Evolutionary conservation across 2,113 vertebrate genomes (phyloP).

Genomic region (Echinops telfairi): DNA sequence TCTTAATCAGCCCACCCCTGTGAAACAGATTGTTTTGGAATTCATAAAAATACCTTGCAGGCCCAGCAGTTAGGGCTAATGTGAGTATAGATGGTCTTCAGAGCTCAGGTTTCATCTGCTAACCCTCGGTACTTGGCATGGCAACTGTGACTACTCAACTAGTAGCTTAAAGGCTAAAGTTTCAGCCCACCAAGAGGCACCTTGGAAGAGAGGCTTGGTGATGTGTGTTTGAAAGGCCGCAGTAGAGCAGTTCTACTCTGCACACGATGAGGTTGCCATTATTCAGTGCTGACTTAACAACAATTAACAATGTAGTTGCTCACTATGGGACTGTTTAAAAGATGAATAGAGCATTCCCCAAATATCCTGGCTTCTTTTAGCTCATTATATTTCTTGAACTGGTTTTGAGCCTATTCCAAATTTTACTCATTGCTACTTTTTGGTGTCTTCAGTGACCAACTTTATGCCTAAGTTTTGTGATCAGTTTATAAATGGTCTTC

Average conservation of each 20-base stretch:
- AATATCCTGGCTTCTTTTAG: not conserved
- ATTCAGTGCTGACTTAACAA: too few species aligned
- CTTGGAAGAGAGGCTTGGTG: not conserved
- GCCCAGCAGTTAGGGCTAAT: not conserved
- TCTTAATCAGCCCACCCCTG: not conserved
- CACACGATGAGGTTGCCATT: too few species aligned
- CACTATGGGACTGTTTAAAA: too few species aligned
- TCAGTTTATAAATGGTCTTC: not conserved
- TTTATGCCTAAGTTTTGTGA: not conserved
- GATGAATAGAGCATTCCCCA: not conserved
- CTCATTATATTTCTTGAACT: constrained; percentile 29
- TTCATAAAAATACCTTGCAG: not conserved
- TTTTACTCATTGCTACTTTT: constrained; percentile 58
- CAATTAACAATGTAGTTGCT: too few species aligned
- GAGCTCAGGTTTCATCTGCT: not conserved
- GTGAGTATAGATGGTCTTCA: not conserved
- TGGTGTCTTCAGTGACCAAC: not conserved
- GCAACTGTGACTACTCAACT: not conserved
- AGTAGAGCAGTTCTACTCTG: not conserved
- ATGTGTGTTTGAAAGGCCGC: not conserved
- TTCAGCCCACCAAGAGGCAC: not conserved
- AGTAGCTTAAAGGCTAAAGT: not conserved
- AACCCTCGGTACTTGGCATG: not conserved
- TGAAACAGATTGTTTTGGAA: not conserved
- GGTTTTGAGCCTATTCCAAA: constrained; percentile 47